These are phyloP conservation scores for Pemphredon lugubris DNA, from an alignment of 2,888 invertebrate species.

Conservation along the genomic window DNA sequence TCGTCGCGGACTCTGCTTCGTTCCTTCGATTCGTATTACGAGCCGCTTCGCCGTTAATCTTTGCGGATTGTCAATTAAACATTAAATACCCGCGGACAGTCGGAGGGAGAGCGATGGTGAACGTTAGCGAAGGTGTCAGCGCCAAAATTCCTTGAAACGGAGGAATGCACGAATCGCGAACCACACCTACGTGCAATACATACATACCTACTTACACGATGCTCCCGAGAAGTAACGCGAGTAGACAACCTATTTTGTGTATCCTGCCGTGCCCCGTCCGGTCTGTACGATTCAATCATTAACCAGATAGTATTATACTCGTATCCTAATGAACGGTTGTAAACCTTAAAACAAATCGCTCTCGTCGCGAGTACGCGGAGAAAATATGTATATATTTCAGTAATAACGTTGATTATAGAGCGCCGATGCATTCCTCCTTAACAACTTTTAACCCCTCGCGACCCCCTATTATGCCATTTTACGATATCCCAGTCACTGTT, in stretches of 20 bases:
- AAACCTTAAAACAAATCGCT: constrained; percentile 16
- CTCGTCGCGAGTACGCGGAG: constrained; percentile 20
- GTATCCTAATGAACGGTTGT: constrained; percentile 33
- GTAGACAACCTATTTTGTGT: constrained; percentile 51
- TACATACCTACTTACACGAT: too few species aligned
- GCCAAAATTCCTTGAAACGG: constrained; percentile 21
- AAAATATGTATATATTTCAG: too few species aligned
- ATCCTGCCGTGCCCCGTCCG: constrained; percentile 68
- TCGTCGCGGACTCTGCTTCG: too few species aligned
- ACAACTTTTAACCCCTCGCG: too few species aligned
- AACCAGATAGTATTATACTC: constrained; percentile 35
- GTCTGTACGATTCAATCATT: constrained; percentile 49
- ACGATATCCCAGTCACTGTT: too few species aligned
- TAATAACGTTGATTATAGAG: too few species aligned
- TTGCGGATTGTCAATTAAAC: too few species aligned
- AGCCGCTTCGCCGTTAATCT: neutral
- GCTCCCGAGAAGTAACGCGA: constrained; percentile 41
- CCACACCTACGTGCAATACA: constrained; percentile 59
- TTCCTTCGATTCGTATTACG: too few species aligned
- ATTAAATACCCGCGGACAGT: neutral
- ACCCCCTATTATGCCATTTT: too few species aligned
- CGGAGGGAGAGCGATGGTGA: neutral
- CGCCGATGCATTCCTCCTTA: too few species aligned
- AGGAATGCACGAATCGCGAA: constrained; percentile 36
- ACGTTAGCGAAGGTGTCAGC: constrained; percentile 14